These are phyloP conservation scores for Propithecus coquereli DNA, from an alignment of 2,113 vertebrate species.

Conservation along the genomic window DNA sequence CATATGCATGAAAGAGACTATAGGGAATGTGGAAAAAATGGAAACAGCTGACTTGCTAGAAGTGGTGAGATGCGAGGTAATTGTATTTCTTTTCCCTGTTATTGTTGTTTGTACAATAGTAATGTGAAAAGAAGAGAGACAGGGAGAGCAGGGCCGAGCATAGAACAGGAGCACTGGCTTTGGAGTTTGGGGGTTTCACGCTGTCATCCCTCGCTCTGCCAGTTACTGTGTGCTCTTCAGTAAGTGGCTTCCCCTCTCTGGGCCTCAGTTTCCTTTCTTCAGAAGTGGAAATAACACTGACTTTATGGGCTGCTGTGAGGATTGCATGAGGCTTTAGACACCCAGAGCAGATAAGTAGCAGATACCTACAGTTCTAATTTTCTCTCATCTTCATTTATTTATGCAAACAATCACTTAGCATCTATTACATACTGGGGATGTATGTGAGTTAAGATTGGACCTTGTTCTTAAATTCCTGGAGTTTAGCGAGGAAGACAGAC, in stretches of 20 bases:
- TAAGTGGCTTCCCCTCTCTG: background rate
- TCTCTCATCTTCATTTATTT: background rate
- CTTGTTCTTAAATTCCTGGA: background rate
- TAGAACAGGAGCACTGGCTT: background rate
- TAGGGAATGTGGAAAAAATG: slow-evolving; percentile 4
- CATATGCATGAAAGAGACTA: slow-evolving; percentile 24
- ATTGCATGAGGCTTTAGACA: background rate
- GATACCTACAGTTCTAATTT: background rate
- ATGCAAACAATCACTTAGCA: background rate
- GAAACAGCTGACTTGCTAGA: slow-evolving; percentile 60
- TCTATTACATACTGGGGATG: background rate
- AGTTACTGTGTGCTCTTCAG: background rate
- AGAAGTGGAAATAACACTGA: background rate
- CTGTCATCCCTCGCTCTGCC: background rate
- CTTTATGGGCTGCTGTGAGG: background rate
- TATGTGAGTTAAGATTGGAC: background rate
- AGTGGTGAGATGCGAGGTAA: background rate
- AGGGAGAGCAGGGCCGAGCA: background rate
- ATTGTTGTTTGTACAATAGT: background rate
- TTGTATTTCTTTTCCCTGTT: background rate
- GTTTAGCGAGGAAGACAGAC: background rate
- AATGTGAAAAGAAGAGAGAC: background rate
- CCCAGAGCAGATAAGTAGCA: background rate
- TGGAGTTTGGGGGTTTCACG: background rate
- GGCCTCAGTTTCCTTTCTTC: background rate